Evolutionary conservation across 2,888 invertebrate genomes (phyloP), one percentile per base, ranked within the genome.

Genomic region (Drosophila stalkeri): DNA sequence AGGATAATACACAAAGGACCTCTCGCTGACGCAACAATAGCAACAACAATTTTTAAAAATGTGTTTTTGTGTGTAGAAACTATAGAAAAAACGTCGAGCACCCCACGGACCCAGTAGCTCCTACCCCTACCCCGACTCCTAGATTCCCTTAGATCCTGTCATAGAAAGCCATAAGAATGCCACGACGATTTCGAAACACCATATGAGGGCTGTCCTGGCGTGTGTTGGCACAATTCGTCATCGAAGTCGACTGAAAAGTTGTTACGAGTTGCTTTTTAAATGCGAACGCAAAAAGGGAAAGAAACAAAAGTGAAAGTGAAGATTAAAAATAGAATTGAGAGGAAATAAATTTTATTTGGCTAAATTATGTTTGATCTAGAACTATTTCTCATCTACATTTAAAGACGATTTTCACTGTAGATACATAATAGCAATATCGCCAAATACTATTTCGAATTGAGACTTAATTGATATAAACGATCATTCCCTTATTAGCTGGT

Each of bases 1-100:
- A 88, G 84, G 86, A 88, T 83, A 88, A 77, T 72, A 80, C 86
- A 88, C 85, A 88, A 86, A 86, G 86, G 86, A 86, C 75, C 70
- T 68, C 75, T 72, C 41, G 80, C 89, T 86, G 85, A 88, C 89
- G 85, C 81, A 86, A 87, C 86, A 87, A 87, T 89, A 77, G 89
- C 80, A 80, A 89, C 80, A 81, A 52, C 64, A 75, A 75, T 86
- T 89, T 86, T 87, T 81, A 82, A 82, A 86, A 87, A 72, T 72
- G 79, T 82, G 79, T 85, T 79, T 77, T 86, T 88, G 86, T 85
- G 79, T 83, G 79, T 74, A 46, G 66, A 85, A 85, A 88, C 89
- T 85, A 77, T 81, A 82, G 88, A 88, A 85, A 87, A 87, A 76
- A 72, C 60, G 61, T 46, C 63, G 63, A 65, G 62, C 72, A 78